Evolutionary conservation across 1,140 invertebrate species (phyloP), one percentile per base, ranked within the genome.

Genomic region (Diorhabda sublineata): DNA sequence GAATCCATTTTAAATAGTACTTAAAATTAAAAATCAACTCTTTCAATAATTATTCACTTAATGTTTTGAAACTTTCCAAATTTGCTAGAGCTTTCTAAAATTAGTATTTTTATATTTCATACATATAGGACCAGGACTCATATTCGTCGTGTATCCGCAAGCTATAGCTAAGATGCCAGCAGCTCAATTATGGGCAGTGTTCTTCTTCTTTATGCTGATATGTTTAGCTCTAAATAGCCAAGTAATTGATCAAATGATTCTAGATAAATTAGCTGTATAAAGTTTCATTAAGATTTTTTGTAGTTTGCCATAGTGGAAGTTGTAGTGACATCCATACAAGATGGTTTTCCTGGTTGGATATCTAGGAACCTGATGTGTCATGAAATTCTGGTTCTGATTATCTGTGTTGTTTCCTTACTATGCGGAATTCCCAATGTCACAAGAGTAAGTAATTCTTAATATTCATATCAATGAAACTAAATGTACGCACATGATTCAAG

Each of bases 191-290:
- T 96, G 93, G 93, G 89, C 92, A 0, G 89, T 92, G 2, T 82
- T 95, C 70, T 96, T 96, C 82, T 96, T 96, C 85, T 91, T 93
- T 74, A 95, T 95, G 92, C 85, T 96, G 64, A 86, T 95, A 41
- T 93, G 93, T 78, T 85, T 96, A 3, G 93, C 94, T 52, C 85
- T 97, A 44, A 96, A 97, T 80, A 96, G 92, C 82, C 92, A 95
- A 88, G 93, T 95, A 85, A 81, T 9, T 45, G 61, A 64, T 26
- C 61, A 26, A 52, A 41, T 64, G 56, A 56, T 42, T 8, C 5
- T 57, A 64, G 4, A 11, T 42, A 52, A 47, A 56, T 41, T 58
- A 52, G 60, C 69, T 69, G 5, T 69, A 69, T 68, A 73, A 43
- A 61, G 69, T 72, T 68, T 76, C 64, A 74, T 73, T 67, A 61